Conservation (phyloP, 2,797 vertebrate genomes). For the Amphiprion clarkii region DNA sequence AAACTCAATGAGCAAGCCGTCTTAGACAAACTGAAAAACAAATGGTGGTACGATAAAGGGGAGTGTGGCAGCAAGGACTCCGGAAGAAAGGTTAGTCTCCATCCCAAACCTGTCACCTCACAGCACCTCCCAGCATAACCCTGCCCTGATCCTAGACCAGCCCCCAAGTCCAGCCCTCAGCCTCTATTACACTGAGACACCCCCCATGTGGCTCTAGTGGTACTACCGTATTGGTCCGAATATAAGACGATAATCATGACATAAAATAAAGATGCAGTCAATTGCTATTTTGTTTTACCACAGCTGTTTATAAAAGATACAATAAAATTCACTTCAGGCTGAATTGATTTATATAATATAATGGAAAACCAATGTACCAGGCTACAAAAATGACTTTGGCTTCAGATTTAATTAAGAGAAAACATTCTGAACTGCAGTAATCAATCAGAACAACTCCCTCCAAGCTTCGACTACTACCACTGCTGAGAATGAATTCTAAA, state of each 20-base stretch:
- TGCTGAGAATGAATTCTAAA: no score
- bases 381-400: background rate
- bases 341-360: background rate
- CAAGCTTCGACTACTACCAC: background rate
- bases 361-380: background rate
- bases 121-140: constrained; percentile 76
- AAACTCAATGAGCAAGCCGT: constrained; percentile 99
- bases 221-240: constrained; percentile 46
- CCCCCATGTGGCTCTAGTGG: constrained; percentile 28
- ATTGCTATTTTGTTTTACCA: no score
- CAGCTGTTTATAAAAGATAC: no score
- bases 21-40: constrained; percentile 99
- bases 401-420: constrained; percentile 1
- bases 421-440: background rate
- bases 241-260: constrained; percentile 46
- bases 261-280: background rate
- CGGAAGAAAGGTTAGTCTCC: constrained; percentile 98
- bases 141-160: constrained; percentile 66
- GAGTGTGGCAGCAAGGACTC: constrained; percentile 99
- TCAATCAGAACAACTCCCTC: constrained; percentile 2
- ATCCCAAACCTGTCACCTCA: constrained; percentile 78
- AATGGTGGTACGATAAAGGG: constrained; percentile 99
- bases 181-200: constrained; percentile 31
- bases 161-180: constrained; percentile 46
- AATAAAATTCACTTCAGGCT: background rate